phyloP scores from a whole-genome alignment of 1,140 invertebrate genomes.

The Akabosia matsudoensis region DNA sequence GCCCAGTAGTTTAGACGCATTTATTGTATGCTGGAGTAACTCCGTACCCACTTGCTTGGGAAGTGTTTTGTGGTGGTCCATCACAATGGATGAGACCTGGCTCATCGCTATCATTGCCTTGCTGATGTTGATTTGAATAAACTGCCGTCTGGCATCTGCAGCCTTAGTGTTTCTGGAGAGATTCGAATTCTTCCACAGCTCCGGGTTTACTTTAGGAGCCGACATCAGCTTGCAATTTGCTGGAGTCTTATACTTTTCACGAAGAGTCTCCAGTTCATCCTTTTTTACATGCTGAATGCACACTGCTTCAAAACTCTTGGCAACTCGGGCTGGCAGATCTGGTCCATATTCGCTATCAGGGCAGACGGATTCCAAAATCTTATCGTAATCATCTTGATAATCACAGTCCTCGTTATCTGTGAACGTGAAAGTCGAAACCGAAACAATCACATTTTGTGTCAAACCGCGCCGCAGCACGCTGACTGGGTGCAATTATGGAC shows the following conservation, averaged over 20 bases:
- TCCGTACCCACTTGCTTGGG: not conserved
- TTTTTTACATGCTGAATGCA: not conserved
- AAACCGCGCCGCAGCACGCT: too few relatives aligned
- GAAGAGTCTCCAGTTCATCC: not conserved
- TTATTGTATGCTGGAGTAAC: not conserved
- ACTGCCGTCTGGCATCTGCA: not conserved
- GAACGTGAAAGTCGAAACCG: too few relatives aligned
- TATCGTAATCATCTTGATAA: too few relatives aligned
- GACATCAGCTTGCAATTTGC: not conserved
- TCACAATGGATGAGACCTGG: not conserved
- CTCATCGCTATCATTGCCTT: not conserved
- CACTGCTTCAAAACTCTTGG: not conserved
- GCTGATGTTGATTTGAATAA: not conserved
- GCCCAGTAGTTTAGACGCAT: not conserved
- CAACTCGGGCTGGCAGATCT: not conserved
- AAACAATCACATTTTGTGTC: too few relatives aligned
- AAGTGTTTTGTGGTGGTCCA: not conserved
- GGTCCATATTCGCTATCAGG: not conserved
- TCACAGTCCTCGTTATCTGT: too few relatives aligned
- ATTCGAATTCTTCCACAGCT: not conserved
- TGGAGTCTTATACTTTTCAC: not conserved
- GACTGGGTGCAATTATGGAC: too few relatives aligned
- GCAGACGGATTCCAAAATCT: not conserved
- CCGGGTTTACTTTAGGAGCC: not conserved
- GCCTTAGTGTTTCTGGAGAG: not conserved